Evolutionary conservation across 2,113 vertebrate genomes (phyloP).

Genomic region (Fregetta grallaria): DNA sequence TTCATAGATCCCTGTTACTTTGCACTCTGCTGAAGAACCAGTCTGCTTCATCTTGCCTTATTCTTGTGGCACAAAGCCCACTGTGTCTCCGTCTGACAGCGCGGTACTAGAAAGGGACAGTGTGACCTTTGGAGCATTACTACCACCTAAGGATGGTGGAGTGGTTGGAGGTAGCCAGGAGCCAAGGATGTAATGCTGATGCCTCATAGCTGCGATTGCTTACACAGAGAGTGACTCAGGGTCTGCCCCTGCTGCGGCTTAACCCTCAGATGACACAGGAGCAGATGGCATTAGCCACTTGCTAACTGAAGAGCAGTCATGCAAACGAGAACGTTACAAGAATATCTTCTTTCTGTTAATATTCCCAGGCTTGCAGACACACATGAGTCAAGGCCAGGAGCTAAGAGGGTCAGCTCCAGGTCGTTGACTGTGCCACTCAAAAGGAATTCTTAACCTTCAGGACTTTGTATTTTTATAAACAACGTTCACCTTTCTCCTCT

Average conservation of each 20-base stretch:
- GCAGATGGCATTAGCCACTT: constrained; percentile 32
- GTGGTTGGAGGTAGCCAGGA: background rate
- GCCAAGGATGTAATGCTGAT: background rate
- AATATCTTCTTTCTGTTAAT: constrained; percentile 15
- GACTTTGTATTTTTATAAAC: constrained; percentile 41
- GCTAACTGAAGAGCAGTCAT: background rate
- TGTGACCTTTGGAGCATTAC: constrained; percentile 1
- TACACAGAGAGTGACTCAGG: background rate
- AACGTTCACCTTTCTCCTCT: constrained; percentile 37
- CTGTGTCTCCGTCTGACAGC: background rate
- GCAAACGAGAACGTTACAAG: background rate
- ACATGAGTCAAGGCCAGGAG: background rate
- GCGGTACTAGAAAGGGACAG: background rate
- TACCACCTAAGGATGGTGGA: background rate
- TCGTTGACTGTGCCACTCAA: background rate
- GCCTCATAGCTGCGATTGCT: background rate
- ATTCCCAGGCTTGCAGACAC: background rate
- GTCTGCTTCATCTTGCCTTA: background rate
- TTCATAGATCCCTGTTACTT: background rate
- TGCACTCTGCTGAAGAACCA: background rate
- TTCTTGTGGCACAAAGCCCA: background rate
- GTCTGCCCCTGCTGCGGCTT: background rate
- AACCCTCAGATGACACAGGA: constrained; percentile 16
- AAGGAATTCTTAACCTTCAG: constrained; percentile 35
- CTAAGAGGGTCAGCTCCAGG: background rate